Evolutionary conservation across 2,113 vertebrate species (phyloP).

Genomic region (Turnix velox): DNA sequence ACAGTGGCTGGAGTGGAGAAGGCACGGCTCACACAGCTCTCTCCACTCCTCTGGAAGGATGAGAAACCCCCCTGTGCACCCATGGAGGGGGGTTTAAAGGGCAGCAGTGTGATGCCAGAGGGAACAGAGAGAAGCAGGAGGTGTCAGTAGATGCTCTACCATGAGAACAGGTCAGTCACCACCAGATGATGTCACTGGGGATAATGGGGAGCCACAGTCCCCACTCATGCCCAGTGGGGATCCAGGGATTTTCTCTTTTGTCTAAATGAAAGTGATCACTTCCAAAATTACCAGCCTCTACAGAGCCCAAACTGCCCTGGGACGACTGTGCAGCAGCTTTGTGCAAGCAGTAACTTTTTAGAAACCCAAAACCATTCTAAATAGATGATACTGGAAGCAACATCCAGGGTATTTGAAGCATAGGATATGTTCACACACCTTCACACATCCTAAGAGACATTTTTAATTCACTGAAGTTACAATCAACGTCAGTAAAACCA

Average conservation of each 20-base stretch:
- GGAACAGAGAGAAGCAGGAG: not conserved
- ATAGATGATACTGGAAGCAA: not conserved
- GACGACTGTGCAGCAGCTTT: not conserved
- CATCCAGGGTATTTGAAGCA: not conserved
- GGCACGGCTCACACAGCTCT: not conserved
- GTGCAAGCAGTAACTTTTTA: not conserved
- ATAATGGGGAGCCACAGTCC: not conserved
- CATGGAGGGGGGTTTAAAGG: not conserved
- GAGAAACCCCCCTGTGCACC: not conserved
- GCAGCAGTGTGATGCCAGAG: not conserved
- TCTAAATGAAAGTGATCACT: not conserved
- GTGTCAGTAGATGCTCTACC: not conserved
- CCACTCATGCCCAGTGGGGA: accelerated
- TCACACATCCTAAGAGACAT: not conserved
- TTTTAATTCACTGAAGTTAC: not conserved
- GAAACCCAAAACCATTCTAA: not conserved
- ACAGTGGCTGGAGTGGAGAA: too few species aligned
- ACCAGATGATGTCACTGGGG: accelerated
- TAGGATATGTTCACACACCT: too few species aligned
- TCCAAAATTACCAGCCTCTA: not conserved
- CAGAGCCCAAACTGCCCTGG: not conserved
- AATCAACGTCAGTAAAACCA: accelerated
- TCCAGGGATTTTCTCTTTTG: not conserved
- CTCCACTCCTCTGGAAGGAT: not conserved
- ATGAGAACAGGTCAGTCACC: not conserved